Base-by-base conservation (phyloP, 2,888 invertebrate genomes). In the Drosophila histrio region DNA sequence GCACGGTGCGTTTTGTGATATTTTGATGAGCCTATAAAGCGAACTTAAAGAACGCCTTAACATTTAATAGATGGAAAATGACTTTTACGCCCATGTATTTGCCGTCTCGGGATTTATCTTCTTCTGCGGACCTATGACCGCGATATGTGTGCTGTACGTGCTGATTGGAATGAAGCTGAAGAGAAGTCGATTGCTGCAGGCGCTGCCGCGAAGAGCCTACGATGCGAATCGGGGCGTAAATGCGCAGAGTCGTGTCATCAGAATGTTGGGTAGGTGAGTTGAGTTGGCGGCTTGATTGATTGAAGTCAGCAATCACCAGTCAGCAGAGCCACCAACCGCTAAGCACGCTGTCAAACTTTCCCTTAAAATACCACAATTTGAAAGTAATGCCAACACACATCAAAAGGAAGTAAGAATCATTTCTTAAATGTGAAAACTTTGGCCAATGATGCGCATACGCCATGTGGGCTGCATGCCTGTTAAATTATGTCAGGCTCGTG, bases 81-180 rank as follows among this genome's bases (percentile, higher is more conserved):
- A 91, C 90, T 87, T 92, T 92, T 87, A 89, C 53, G 94, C 94
- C 62, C 95, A 96, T 92, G 94, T 95, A 70, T 96, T 97, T 89
- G 95, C 96, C 87, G 94, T 96, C 83, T 96, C 97, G 11, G 95
- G 95, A 80, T 94, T 95, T 89, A 92, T 97, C 84, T 97, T 97
- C 92, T 97, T 97, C 90, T 94, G 96, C 34, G 94, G 95, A 39
- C 97, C 97, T 1, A 97, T 97, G 96, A 95, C 96, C 28, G 93
- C 97, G 66, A 97, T 97, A 89, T 95, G 95, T 28, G 95, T 96
- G 70, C 92, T 97, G 67, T 97, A 97, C 89, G 94, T 95, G 54
- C 92, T 96, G 73, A 96, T 96, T 82, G 96, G 95, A 1, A 91
- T 95, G 41, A 95, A 95, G 89, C 92, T 96, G 72, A 93, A 95